Evolutionary conservation across 2,888 invertebrate genomes (phyloP), one percentile per base, ranked within the genome.

Genomic region (Andrena hattorfiana): DNA sequence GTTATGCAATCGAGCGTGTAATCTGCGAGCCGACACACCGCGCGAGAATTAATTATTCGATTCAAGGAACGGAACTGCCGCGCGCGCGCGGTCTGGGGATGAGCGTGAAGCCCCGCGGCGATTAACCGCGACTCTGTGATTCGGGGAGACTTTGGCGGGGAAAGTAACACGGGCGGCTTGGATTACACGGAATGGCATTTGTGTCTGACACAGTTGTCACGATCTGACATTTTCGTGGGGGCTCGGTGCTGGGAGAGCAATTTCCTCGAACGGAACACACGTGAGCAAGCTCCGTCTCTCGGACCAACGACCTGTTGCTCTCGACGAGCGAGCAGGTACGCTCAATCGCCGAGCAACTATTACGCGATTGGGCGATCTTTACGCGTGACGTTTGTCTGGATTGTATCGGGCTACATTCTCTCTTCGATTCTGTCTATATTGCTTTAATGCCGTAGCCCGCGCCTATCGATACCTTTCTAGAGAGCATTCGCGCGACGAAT

Each of bases 301-400:
- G 89, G 89, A 90, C 89, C 89, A 89, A 88, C 92, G 91, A 92
- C 92, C 91, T 92, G 92, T 92, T 92, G 92, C 91, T 83, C 85
- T 83, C 85, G 84, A 83, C 78, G 66, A 75, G 74, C 63, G n/a
- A 51, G 51, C 48, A n/a, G n/a, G n/a, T n/a, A 64, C 77, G 74
- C 71, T 79, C 87, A 84, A 90, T 89, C 88, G 76, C 76, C 83
- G 66, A 84, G 59, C 59, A 79, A 84, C 76, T 69, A 74, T 77
- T 81, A 74, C 64, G 67, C 85, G 84, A 88, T 84, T 84, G 82
- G 84, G 54, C 84, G 75, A 68, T 71, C 62, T 67, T 75, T 79
- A 64, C 71, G 74, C 73, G 26, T 35, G 32, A 49, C 51, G 28
- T 77, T 48, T 79, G 10, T 60, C 16, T 32, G 28, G 10, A 68